These are phyloP conservation scores for Channa striata DNA, from an alignment of 2,797 vertebrate species.

Conservation along the genomic window DNA sequence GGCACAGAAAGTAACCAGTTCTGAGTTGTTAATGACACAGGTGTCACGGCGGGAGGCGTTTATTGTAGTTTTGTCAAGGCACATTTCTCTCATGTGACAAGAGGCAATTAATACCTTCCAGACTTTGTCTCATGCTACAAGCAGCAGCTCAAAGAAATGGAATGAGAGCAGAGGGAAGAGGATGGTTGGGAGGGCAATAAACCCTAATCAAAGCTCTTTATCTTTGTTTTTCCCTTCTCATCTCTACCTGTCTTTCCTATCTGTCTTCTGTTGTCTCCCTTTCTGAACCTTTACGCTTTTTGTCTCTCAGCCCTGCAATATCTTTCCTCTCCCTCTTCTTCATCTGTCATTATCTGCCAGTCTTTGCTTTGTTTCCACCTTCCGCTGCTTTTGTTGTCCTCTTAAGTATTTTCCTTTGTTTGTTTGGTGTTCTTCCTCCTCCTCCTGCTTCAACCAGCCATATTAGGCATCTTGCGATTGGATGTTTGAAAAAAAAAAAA, in stretches of 20 bases:
- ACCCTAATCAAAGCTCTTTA: slow-evolving; percentile 69
- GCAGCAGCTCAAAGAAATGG: slow-evolving; percentile 35
- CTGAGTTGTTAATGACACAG: slow-evolving; percentile 30
- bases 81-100: slow-evolving; percentile 58
- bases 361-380: slow-evolving; percentile 41
- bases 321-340: slow-evolving; percentile 47
- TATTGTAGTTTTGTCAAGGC: slow-evolving; percentile 42
- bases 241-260: slow-evolving; percentile 60
- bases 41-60: slow-evolving; percentile 29
- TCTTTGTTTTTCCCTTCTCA: slow-evolving; percentile 62
- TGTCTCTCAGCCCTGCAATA: slow-evolving; percentile 57
- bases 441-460: slow-evolving; percentile 33
- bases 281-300: slow-evolving; percentile 44
- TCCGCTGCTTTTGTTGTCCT: slow-evolving; percentile 29
- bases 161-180: slow-evolving; percentile 38
- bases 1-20: slow-evolving; percentile 24
- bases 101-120: slow-evolving; percentile 59
- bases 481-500: slow-evolving; percentile 21
- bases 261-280: slow-evolving; percentile 56
- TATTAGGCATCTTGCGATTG: slow-evolving; percentile 28
- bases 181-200: slow-evolving; percentile 48
- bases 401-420: slow-evolving; percentile 3
- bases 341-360: slow-evolving; percentile 53
- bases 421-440: slow-evolving; percentile 9
- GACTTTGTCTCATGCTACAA: slow-evolving; percentile 51